These are phyloP conservation scores for Panurus biarmicus DNA, from an alignment of 2,113 vertebrate genomes.

Conservation along the genomic window DNA sequence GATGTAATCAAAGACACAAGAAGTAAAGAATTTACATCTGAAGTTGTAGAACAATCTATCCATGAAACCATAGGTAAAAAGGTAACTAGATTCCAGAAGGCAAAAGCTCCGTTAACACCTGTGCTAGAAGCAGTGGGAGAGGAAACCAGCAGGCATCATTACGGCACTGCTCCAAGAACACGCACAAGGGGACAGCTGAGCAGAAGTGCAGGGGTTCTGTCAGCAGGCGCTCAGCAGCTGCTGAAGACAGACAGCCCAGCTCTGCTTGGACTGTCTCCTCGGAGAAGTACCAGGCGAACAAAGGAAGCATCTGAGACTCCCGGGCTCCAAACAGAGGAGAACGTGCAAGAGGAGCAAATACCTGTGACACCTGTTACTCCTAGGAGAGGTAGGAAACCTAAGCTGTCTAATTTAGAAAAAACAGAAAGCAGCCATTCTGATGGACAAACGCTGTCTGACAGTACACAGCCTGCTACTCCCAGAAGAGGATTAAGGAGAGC, in stretches of 20 bases:
- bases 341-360: constrained; percentile 15
- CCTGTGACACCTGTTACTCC: constrained; percentile 50
- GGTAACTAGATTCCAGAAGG: constrained; percentile 6
- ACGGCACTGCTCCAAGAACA: constrained; percentile 35
- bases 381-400: constrained; percentile 66
- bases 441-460: neutral
- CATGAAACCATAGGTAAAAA: constrained; percentile 53
- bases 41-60: constrained; percentile 56
- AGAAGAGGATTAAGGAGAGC: constrained; percentile 36
- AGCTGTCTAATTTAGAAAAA: neutral
- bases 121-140: constrained; percentile 30
- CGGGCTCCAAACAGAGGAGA: neutral
- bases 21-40: constrained; percentile 71
- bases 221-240: neutral
- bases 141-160: neutral
- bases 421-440: neutral
- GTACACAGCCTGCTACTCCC: neutral
- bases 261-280: constrained; percentile 46
- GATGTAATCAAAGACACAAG: constrained; percentile 72
- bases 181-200: constrained; percentile 10
- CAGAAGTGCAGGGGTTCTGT: neutral
- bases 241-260: neutral
- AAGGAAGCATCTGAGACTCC: constrained; percentile 32
- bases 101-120: neutral
- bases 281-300: constrained; percentile 66